Base-by-base conservation (phyloP, 2,797 vertebrate genomes). In the Huso huso region DNA sequence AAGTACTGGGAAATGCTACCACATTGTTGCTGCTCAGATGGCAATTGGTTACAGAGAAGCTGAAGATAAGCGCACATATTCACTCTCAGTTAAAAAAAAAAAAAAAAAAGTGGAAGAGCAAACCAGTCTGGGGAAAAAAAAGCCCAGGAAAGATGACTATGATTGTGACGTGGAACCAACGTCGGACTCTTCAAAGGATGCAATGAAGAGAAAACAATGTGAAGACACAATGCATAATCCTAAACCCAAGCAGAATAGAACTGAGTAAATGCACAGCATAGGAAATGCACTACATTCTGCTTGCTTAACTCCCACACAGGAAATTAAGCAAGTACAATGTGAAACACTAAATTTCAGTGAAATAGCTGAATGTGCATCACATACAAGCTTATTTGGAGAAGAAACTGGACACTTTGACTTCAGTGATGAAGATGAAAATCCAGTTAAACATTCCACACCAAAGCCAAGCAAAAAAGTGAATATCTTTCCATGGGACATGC, bases 71-170 rank as follows among this genome's bases (percentile, higher is more conserved):
- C n/a, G n/a, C n/a, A n/a, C n/a, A n/a, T n/a, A n/a, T n/a, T n/a
- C n/a, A n/a, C n/a, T n/a, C n/a, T n/a, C n/a, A n/a, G n/a, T n/a
- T n/a, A n/a, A n/a, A n/a, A n/a, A n/a, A n/a, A n/a, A n/a, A n/a
- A n/a, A n/a, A n/a, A n/a, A n/a, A n/a, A n/a, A n/a, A n/a, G n/a
- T n/a, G n/a, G n/a, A n/a, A n/a, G n/a, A n/a, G n/a, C n/a, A n/a
- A n/a, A n/a, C n/a, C n/a, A n/a, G n/a, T n/a, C n/a, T n/a, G n/a
- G n/a, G 23, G 23, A 3, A 23, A 23, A 23, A 23, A 23, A 1
- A 23, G 3, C n/a, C n/a, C 23, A 23, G 23, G 23, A 75, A 80
- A 74, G 69, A 73, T 68, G 70, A 72, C 80, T 75, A 75, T 82
- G 77, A 75, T 63, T 59, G 6, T 51, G 51, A 37, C 50, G 51